Conservation (phyloP, 2,888 invertebrate species). For the Scelioninae gen. 2 region DNA sequence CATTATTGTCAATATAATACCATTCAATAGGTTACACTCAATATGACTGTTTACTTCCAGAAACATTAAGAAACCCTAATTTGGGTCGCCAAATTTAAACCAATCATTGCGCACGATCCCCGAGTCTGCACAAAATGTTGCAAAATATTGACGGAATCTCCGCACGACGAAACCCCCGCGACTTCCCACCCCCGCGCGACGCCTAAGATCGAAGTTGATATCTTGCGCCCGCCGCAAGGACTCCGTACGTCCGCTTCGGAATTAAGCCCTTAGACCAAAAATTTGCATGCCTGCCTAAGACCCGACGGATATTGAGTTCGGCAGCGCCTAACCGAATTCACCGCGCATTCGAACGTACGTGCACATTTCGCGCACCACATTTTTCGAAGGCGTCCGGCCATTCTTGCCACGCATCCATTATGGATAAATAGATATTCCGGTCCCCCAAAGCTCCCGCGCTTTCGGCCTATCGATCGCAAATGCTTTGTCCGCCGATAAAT, state of each 20-base stretch:
- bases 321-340: constrained; percentile 32
- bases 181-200: not conserved
- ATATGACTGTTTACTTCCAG: no score
- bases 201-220: not conserved
- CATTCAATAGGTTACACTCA: no score
- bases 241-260: not conserved
- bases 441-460: constrained; percentile 28
- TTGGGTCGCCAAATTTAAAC: no score
- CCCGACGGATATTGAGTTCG: constrained; percentile 26
- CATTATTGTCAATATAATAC: no score
- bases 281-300: constrained; percentile 17
- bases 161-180: no score
- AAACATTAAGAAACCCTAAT: no score
- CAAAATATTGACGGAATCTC: no score
- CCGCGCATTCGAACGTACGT: constrained; percentile 14
- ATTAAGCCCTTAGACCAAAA: constrained; percentile 10
- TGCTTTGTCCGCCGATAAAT: constrained; percentile 26
- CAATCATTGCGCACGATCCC: no score
- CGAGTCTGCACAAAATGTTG: no score
- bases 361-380: constrained; percentile 26
- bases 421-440: constrained; percentile 46
- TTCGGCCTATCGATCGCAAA: constrained; percentile 40
- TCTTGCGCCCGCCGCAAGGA: constrained; percentile 3
- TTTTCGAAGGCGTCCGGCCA: constrained; percentile 37
- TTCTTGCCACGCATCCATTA: constrained; percentile 44